Conservation (phyloP, 2,113 vertebrate genomes). For the Lophotis ruficrista region DNA sequence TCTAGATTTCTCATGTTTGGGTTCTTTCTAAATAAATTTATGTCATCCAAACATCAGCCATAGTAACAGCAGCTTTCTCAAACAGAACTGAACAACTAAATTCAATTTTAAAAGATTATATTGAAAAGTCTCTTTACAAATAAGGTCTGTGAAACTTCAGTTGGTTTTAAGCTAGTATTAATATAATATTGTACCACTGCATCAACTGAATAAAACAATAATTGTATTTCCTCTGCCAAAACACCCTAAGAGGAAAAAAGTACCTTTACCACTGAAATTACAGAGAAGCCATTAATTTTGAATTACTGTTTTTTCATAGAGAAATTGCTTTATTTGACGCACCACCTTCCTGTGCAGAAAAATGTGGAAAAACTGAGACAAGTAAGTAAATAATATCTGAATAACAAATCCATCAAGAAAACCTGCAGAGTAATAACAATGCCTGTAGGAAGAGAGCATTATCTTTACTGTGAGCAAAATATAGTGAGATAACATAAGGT, state of each 20-base stretch:
- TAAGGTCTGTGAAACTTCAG: not conserved
- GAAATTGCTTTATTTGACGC: not conserved
- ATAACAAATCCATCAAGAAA: not conserved
- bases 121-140: not conserved
- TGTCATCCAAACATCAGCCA: not conserved
- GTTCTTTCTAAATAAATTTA: not conserved
- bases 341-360: not conserved
- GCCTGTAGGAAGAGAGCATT: not conserved
- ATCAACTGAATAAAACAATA: not conserved
- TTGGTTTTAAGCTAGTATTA: not conserved
- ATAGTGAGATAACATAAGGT: not conserved
- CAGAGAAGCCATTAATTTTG: not conserved
- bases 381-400: not conserved
- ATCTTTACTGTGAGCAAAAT: not conserved
- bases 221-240: not conserved
- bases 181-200: not conserved
- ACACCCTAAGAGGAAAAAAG: not conserved
- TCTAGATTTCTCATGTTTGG: not conserved
- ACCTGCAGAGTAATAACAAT: not conserved
- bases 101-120: not conserved
- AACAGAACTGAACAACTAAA: not conserved
- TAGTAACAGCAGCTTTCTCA: not conserved
- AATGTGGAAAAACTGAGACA: not conserved
- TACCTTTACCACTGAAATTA: conserved; percentile 18
- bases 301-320: not conserved